A percentile compares a stretch with the other conserved stretches of the same genome.
phyloP scores from a whole-genome alignment of 2,888 invertebrate genomes.

The Masnerella sp. region DNA sequence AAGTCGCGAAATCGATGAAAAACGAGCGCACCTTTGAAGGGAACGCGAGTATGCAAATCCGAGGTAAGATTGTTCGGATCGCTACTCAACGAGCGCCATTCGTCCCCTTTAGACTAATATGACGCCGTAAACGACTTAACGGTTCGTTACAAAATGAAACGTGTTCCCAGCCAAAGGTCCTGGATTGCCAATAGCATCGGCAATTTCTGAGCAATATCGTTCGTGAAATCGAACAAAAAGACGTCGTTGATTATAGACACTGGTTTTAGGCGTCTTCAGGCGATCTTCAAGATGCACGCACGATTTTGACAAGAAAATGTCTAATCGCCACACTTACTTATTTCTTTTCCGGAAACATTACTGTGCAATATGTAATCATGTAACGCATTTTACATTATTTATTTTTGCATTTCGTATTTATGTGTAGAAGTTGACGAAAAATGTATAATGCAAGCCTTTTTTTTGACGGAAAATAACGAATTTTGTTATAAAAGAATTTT shows the following conservation, averaged over 20 bases:
- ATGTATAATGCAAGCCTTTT: too few species aligned
- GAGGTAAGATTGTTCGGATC: conserved; percentile 1
- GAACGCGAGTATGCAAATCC: conserved; percentile 10
- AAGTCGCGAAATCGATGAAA: conserved; percentile 14
- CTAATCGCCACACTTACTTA: conserved; percentile 13
- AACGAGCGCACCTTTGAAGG: conserved; percentile 9
- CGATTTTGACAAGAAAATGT: conserved; percentile 18
- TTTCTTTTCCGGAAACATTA: conserved; percentile 3
- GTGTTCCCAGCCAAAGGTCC: conserved; percentile 14
- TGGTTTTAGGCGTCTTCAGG: conserved; percentile 20
- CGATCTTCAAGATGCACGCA: not conserved
- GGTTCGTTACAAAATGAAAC: conserved; percentile 60
- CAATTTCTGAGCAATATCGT: conserved; percentile 25
- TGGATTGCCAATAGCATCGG: conserved; percentile 25
- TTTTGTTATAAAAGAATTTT: too few species aligned
- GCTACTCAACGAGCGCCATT: conserved; percentile 7
- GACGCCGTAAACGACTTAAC: conserved; percentile 62
- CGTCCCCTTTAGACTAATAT: conserved; percentile 18
- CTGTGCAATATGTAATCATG: conserved; percentile 16
- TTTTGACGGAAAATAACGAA: too few species aligned
- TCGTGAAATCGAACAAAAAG: conserved; percentile 26
- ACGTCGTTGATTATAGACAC: too few species aligned
- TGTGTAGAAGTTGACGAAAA: too few species aligned
- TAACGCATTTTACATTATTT: conserved; percentile 23
- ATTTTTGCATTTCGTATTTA: conserved; percentile 25